Percentiles rank a stretch among this genome's conserved stretches.
Conservation (phyloP, 2,888 invertebrate species). For the Palloptera scutellata region DNA sequence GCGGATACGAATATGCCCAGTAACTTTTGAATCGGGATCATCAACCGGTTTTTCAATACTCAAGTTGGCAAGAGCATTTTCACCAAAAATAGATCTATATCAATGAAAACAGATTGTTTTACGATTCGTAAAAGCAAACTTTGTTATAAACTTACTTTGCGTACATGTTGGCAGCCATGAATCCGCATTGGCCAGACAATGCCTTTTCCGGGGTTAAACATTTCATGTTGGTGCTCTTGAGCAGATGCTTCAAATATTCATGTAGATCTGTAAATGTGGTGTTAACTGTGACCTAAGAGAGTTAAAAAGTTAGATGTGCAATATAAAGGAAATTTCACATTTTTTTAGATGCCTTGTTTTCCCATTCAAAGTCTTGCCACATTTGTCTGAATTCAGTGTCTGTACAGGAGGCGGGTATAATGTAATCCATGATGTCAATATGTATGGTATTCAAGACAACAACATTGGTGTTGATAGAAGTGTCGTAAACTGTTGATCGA, state of each 20-base stretch:
- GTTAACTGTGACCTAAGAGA: conserved; percentile 74
- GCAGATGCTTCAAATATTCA: conserved; percentile 90
- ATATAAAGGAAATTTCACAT: background rate
- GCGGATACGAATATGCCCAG: conserved; percentile 96
- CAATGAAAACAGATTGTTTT: background rate
- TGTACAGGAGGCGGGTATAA: conserved; percentile 91
- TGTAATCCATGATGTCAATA: conserved; percentile 99
- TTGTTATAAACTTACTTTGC: conserved; percentile 69
- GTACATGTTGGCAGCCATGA: conserved; percentile 99
- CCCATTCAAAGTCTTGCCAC: conserved; percentile 99
- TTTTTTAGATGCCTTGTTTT: conserved; percentile 83
- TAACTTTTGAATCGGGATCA: conserved; percentile 86
- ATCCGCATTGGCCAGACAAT: conserved; percentile 95
- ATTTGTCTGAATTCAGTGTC: conserved; percentile 98
- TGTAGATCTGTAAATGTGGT: conserved; percentile 91
- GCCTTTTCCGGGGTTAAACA: conserved; percentile 98
- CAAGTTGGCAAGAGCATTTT: conserved; percentile 98
- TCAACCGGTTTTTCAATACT: conserved; percentile 96
- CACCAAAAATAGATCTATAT: conserved; percentile 91
- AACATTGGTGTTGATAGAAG: conserved; percentile 80
- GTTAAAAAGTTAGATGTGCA: background rate
- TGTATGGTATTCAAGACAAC: conserved; percentile 99
- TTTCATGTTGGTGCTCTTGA: conserved; percentile 98
- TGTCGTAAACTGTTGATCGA: conserved; percentile 83
- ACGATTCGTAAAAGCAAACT: background rate